phyloP scores from a whole-genome alignment of 2,113 vertebrate genomes.

The Piprites chloris region DNA sequence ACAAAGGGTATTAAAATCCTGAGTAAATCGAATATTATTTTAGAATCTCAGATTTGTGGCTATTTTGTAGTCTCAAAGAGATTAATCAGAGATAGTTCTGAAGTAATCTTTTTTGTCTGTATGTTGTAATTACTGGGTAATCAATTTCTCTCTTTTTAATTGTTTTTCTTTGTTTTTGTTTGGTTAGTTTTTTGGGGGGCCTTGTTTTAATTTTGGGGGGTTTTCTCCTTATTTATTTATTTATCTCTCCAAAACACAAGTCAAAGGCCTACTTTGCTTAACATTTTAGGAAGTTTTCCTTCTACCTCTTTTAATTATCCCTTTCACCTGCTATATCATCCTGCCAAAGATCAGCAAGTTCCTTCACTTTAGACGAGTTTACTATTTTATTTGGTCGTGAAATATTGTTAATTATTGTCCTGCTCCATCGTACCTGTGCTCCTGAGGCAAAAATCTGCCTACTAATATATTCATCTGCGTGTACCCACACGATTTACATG shows the following conservation, averaged over 20 bases:
- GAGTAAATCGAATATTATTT: not conserved
- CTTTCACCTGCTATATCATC: not conserved
- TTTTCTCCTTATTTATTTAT: not conserved
- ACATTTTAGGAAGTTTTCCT: not conserved
- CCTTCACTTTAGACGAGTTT: not conserved
- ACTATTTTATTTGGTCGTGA: not conserved
- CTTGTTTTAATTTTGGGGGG: too few relatives aligned
- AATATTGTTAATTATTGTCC: not conserved
- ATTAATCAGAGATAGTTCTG: not conserved
- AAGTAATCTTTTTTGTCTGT: not conserved
- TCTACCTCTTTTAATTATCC: not conserved
- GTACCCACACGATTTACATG: fast-evolving
- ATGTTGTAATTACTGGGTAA: not conserved
- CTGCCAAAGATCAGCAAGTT: not conserved
- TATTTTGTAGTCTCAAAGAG: not conserved
- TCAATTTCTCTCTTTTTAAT: not conserved
- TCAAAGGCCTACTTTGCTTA: not conserved
- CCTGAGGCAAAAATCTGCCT: not conserved
- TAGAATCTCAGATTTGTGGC: not conserved
- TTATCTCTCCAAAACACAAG: not conserved
- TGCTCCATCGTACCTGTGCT: not conserved
- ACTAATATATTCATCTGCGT: not conserved
- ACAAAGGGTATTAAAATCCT: not conserved
- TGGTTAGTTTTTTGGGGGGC: too few relatives aligned
- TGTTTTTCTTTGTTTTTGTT: too few relatives aligned